Conservation (phyloP, 2,888 invertebrate species). For the Sceliomorpha sp. region DNA sequence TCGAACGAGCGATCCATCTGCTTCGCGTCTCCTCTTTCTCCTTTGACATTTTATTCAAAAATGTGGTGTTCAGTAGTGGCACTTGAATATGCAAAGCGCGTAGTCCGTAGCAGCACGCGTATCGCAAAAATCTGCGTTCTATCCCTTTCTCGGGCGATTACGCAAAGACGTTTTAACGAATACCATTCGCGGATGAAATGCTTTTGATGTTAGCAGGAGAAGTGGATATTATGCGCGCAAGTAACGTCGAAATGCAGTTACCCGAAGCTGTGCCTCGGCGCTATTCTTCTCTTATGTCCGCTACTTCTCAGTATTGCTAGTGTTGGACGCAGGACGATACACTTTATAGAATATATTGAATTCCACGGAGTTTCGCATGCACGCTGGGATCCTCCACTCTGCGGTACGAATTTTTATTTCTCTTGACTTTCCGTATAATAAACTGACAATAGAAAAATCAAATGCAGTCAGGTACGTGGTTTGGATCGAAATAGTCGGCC, state of each 20-base stretch:
- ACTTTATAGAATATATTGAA: constrained; percentile 7
- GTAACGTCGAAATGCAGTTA: constrained; percentile 9
- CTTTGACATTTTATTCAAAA: too few species aligned
- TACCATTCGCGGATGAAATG: neutral
- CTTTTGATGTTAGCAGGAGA: constrained; percentile 4
- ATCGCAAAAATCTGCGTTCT: too few species aligned
- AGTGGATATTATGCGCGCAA: constrained; percentile 1
- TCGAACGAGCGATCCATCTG: too few species aligned
- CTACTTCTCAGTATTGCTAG: neutral
- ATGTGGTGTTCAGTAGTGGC: too few species aligned
- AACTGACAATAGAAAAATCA: constrained; percentile 3
- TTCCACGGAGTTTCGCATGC: constrained; percentile 1
- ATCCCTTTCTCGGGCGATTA: neutral
- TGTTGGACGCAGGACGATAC: neutral
- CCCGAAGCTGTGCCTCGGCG: neutral
- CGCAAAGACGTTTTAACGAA: neutral
- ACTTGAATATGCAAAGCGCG: too few species aligned
- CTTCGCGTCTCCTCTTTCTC: too few species aligned
- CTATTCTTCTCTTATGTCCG: constrained; percentile 4
- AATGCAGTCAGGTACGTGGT: neutral
- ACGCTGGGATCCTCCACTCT: constrained; percentile 1
- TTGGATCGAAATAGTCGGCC: too few species aligned
- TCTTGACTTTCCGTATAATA: constrained; percentile 1
- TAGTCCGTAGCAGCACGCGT: too few species aligned
- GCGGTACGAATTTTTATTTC: neutral